Percentiles rank a stretch among this genome's conserved stretches.
Evolutionary conservation across 2,888 invertebrate species (phyloP).

Genomic region (Dione juno): DNA sequence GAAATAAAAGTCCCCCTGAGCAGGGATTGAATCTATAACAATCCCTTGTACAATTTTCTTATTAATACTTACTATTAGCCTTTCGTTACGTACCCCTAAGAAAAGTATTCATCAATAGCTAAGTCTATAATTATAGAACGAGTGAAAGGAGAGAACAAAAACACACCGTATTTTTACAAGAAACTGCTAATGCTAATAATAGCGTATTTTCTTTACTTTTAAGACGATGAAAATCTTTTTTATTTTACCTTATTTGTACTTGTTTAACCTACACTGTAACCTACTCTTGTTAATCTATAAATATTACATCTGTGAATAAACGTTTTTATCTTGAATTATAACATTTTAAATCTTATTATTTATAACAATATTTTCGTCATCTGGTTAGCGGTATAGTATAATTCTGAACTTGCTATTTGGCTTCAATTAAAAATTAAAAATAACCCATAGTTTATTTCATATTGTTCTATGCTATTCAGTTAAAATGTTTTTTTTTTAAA

Average conservation of each 20-base stretch:
- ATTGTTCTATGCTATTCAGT: too few relatives aligned
- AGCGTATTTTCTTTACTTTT: not conserved
- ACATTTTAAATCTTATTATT: too few relatives aligned
- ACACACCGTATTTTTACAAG: slow-evolving; percentile 15
- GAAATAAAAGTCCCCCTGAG: not conserved
- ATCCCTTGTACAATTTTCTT: too few relatives aligned
- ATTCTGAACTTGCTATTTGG: too few relatives aligned
- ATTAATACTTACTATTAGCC: not conserved
- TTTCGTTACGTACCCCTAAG: not conserved
- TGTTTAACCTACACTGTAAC: not conserved
- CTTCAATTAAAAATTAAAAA: too few relatives aligned
- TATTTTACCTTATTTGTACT: not conserved
- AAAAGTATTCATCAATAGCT: not conserved
- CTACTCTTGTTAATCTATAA: not conserved
- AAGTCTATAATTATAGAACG: slow-evolving; percentile 24
- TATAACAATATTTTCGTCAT: too few relatives aligned
- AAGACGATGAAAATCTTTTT: slow-evolving; percentile 8
- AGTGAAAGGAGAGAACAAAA: slow-evolving; percentile 25
- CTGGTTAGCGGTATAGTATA: too few relatives aligned
- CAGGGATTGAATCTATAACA: not conserved
- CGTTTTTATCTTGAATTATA: not conserved
- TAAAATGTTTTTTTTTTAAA: too few relatives aligned
- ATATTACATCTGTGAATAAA: not conserved
- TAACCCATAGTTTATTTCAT: too few relatives aligned
- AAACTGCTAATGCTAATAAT: slow-evolving; percentile 5